A percentile compares a stretch with the other conserved stretches of the same genome.
Evolutionary conservation across 2,888 invertebrate species (phyloP).

Genomic region (Embidobia sp.): DNA sequence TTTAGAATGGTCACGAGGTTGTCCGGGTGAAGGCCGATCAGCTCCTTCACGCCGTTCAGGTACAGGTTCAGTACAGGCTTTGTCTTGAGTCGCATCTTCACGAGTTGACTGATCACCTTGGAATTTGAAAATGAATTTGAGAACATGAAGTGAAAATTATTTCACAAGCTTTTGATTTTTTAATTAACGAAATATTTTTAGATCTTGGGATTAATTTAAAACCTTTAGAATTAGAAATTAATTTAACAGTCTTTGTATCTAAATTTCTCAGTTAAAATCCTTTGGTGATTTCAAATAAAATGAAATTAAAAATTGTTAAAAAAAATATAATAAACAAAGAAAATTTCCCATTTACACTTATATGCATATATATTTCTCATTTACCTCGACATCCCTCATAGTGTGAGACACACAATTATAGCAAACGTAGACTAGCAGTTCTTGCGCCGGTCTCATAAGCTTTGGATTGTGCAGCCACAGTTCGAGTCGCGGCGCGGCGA

Average conservation of each 20-base stretch:
- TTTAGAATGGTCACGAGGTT: conserved; percentile 93
- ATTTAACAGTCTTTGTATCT: too few species aligned
- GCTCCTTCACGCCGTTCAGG: conserved; percentile 93
- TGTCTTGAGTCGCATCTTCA: conserved; percentile 95
- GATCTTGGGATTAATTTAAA: too few species aligned
- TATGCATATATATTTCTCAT: too few species aligned
- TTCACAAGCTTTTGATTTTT: too few species aligned
- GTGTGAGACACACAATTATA: conserved; percentile 91
- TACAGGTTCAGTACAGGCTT: conserved; percentile 95
- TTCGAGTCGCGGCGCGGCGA: conserved; percentile 91
- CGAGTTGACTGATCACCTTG: conserved; percentile 91
- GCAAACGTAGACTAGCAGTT: conserved; percentile 94
- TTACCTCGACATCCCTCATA: conserved; percentile 87
- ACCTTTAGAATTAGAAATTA: too few species aligned
- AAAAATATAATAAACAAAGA: too few species aligned
- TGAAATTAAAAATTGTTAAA: too few species aligned
- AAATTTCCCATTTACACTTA: too few species aligned
- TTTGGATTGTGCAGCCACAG: conserved; percentile 98
- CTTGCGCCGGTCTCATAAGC: conserved; percentile 94
- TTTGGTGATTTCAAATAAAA: too few species aligned
- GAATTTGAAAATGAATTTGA: conserved; percentile 76
- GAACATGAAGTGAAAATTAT: too few species aligned
- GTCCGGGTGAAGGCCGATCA: conserved; percentile 92
- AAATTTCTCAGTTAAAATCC: too few species aligned
- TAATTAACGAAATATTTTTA: too few species aligned